Percentiles rank a stretch among this genome's conserved stretches.
Conservation (phyloP, 1,140 invertebrate species). For the Sycobia sp. region DNA sequence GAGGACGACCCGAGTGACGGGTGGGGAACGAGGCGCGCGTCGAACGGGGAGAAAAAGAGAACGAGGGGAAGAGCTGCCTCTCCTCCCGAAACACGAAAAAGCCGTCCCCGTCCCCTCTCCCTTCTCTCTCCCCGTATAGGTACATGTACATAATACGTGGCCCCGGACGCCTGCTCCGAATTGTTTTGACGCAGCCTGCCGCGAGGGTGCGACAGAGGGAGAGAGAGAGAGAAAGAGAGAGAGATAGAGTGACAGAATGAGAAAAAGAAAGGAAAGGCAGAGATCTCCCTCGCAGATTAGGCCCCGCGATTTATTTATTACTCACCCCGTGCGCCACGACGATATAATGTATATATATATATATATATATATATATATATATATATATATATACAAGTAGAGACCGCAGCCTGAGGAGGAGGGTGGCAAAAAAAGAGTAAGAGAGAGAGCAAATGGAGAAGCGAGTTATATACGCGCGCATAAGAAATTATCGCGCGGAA, state of each 20-base stretch:
- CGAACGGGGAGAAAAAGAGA: slow-evolving; percentile 6
- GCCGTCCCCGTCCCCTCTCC: too few species aligned
- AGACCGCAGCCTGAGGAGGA: neutral
- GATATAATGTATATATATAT: too few species aligned
- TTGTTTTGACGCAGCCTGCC: slow-evolving; percentile 17
- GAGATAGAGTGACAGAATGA: too few species aligned
- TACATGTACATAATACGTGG: too few species aligned
- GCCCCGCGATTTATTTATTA: slow-evolving; percentile 23
- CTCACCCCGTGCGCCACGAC: neutral
- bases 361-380: too few species aligned
- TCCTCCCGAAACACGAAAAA: neutral
- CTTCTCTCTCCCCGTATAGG: too few species aligned
- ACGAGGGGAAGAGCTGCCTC: neutral
- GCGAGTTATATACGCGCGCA: neutral
- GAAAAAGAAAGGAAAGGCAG: too few species aligned
- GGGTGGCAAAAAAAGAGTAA: neutral
- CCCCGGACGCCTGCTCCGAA: slow-evolving; percentile 9
- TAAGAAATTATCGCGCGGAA: slow-evolving; percentile 3
- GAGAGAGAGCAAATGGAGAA: neutral
- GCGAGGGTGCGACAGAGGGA: slow-evolving; percentile 9
- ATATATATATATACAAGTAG: too few species aligned
- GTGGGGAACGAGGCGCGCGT: neutral
- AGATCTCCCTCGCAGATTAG: slow-evolving; percentile 20
- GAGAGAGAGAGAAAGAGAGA: neutral
- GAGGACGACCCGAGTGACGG: neutral